Evolutionary conservation across 1,140 invertebrate genomes (phyloP).

Genomic region (Yoshiicerus persimilis): DNA sequence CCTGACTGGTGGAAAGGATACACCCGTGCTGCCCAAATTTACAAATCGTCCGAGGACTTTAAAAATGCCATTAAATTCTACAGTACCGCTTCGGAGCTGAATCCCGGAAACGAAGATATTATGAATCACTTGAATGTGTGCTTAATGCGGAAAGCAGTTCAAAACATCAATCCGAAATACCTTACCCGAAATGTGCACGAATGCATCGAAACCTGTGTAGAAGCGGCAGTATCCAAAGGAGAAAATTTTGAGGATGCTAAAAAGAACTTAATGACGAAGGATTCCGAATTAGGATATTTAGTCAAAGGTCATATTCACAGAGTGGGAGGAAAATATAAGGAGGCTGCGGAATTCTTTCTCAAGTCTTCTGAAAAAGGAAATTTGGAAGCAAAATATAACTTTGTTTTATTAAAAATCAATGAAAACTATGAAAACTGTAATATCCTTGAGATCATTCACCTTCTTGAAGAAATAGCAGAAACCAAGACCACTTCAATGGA

Average conservation of each 20-base stretch:
- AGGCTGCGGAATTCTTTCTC: neutral
- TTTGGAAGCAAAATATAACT: neutral
- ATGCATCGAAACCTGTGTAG: no score
- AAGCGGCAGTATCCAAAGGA: no score
- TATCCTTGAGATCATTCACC: neutral
- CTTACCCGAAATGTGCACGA: no score
- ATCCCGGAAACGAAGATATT: no score
- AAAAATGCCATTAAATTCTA: no score
- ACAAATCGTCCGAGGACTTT: no score
- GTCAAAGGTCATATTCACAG: neutral
- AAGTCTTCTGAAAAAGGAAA: neutral
- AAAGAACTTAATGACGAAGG: neutral
- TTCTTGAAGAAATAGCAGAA: neutral
- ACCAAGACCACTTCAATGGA: neutral
- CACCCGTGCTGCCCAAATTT: no score
- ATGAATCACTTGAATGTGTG: no score
- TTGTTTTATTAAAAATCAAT: neutral
- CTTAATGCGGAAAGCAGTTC: no score
- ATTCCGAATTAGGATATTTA: neutral
- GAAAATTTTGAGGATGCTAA: neutral
- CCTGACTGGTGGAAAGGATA: no score
- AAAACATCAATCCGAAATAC: no score
- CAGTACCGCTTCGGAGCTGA: no score
- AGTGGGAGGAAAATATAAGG: neutral
- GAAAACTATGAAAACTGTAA: neutral